Evolutionary conservation across 2,888 invertebrate species (phyloP), one percentile per base, ranked within the genome.

Genomic region (Ochlodes sylvanus): DNA sequence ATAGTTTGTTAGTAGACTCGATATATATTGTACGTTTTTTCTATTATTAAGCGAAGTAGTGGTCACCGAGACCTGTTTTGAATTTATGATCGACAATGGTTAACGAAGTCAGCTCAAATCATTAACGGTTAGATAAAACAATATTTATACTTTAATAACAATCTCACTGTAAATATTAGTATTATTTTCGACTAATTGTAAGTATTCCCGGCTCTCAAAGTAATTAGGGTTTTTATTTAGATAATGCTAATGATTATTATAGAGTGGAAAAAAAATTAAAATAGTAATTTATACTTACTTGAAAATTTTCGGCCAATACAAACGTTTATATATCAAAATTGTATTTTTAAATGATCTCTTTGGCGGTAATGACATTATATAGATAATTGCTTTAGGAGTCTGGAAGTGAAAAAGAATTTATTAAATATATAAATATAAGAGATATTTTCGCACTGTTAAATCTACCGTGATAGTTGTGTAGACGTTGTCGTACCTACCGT

Each of bases 121-220:
- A 87, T 86, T 88, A 88, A 84, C 86, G 86, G 90, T 81, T 92
- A 92, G 90, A 84, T 91, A 91, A 91, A 89, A 88, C 86, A 89
- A 90, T 89, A 80, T 84, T 84, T 81, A 87, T 90, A 88, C 82
- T 85, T 85, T 83, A 86, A 67, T 62, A 67, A 78, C 88, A 91
- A 92, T 92, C 91, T 92, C 92, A 91, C 80, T 92, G 92, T 92
- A 93, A 89, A 92, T 92, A 93, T 84, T 88, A 90, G 83, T 80
- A 78, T 83, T 85, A 86, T 82, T 80, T 83, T 80, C 82, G 81
- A 80, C 73, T 90, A 91, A 87, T 72, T 79, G 72, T 92, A 92
- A 91, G 90, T 83, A 84, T 89, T 92, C 90, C 92, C 87, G 93
- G 93, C 93, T 93, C 93, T 92, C 92, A 92, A 93, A 92, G 93